These are phyloP conservation scores for Parapristionchus giblindavisi DNA, from an alignment of 2,888 invertebrate genomes.

Conservation along the genomic window DNA sequence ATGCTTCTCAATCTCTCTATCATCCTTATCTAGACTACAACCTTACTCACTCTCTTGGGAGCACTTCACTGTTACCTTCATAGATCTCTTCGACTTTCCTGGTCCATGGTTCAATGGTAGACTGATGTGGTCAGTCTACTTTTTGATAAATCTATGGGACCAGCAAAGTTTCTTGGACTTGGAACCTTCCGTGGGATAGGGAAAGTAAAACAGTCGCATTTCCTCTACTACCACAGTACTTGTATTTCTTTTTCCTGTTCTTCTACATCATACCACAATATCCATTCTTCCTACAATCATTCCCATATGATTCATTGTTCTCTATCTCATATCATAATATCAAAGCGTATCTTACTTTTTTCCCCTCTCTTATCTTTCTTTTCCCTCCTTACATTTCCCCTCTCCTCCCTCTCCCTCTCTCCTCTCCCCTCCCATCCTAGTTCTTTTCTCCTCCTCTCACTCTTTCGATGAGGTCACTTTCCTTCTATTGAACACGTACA, in stretches of 20 bases:
- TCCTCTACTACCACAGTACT: no score
- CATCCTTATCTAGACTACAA: conserved; percentile 6
- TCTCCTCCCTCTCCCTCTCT: background rate
- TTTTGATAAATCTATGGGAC: no score
- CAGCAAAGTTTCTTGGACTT: background rate
- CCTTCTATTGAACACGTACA: background rate
- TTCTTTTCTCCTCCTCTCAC: background rate
- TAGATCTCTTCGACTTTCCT: conserved; percentile 7
- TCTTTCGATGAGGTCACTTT: background rate
- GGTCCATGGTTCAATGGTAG: no score
- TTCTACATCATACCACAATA: background rate
- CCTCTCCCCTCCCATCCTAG: background rate
- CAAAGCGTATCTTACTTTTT: background rate
- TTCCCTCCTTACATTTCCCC: background rate
- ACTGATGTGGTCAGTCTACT: no score
- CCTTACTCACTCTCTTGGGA: background rate
- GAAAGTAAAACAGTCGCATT: background rate
- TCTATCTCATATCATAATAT: background rate
- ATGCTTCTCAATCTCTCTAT: background rate
- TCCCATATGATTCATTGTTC: background rate
- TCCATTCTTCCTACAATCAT: background rate
- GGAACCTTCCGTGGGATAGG: background rate
- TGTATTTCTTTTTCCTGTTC: background rate
- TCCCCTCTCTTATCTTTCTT: background rate
- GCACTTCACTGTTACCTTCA: background rate